phyloP scores from a whole-genome alignment of 2,113 vertebrate species.

The Periophthalmodon schlosseri region DNA sequence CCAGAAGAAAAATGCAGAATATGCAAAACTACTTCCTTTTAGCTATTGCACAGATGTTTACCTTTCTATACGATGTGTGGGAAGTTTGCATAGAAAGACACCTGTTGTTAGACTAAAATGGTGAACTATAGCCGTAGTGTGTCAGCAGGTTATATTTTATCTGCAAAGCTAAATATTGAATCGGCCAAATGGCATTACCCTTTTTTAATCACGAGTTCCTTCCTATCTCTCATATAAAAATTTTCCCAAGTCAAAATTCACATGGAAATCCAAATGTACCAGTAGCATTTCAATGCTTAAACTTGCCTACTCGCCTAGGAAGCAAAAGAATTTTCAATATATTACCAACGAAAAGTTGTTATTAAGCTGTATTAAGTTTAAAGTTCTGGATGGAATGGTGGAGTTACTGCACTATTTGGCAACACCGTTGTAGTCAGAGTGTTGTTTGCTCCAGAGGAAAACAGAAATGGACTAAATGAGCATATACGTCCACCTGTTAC shows the following conservation, averaged over 20 bases:
- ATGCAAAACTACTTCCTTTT: slow-evolving; percentile 5
- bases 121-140: not conserved
- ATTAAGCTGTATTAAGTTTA: not conserved
- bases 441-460: not conserved
- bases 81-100: slow-evolving; percentile 32
- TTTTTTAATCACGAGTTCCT: not conserved
- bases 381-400: not conserved
- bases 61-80: slow-evolving; percentile 21
- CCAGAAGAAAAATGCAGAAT: not conserved
- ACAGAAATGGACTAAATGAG: not conserved
- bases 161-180: not conserved
- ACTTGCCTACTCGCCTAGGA: not conserved
- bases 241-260: not conserved
- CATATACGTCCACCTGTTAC: slow-evolving; percentile 7
- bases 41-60: slow-evolving; percentile 46
- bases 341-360: not conserved
- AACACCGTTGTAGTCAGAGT: not conserved
- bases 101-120: slow-evolving; percentile 26
- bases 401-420: not conserved
- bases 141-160: not conserved
- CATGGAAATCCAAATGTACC: not conserved
- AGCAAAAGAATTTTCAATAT: not conserved
- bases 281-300: not conserved
- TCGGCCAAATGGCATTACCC: not conserved
- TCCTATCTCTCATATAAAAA: slow-evolving; percentile 1